Base-by-base conservation (phyloP, 2,888 invertebrate species). In the Brachylomia viminalis region DNA sequence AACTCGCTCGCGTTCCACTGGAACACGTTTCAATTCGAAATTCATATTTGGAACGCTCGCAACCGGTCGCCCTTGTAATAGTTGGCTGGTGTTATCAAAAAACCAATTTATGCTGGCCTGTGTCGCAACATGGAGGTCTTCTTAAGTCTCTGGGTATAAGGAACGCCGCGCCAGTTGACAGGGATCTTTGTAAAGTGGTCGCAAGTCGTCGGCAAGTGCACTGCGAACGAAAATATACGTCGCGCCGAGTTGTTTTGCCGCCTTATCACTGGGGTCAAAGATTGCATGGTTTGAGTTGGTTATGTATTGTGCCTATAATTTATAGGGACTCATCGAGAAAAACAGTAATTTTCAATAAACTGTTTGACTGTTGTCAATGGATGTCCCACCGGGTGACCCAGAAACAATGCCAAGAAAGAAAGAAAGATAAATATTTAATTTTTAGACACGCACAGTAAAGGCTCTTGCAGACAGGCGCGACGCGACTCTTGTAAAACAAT, bases 11-110 rank as follows among this genome's bases (percentile, higher is more conserved):
- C 91, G 91, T 92, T 92, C 92, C 92, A 90, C 91, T 92, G 94
- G 94, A 95, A 95, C 95, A 93, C 93, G 94, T 95, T 95, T 95
- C 89, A 92, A 93, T 94, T 93, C 92, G 94, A 95, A 95, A 94
- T 95, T 95, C 93, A 95, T 95, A 95, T 95, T 95, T 94, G 95
- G 95, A 94, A 93, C 95, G 94, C 92, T 93, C 92, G 93, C 93
- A 94, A 95, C 96, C 95, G 95, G 96, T 95, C 95, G 96, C 96
- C 96, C 96, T 96, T 96, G 96, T 96, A 96, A 96, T 96, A 96
- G 96, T 96, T 96, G 96, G 94, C 94, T 94, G 94, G 95, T 94
- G 96, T 95, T 96, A 96, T 96, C 96, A 96, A 90, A 92, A 88
- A 90, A 83, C 95, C 93, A 94, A 82, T 88, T 84, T 89, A 84